Base-by-base conservation (phyloP, 2,113 vertebrate species). In the Prionailurus bengalensis region DNA sequence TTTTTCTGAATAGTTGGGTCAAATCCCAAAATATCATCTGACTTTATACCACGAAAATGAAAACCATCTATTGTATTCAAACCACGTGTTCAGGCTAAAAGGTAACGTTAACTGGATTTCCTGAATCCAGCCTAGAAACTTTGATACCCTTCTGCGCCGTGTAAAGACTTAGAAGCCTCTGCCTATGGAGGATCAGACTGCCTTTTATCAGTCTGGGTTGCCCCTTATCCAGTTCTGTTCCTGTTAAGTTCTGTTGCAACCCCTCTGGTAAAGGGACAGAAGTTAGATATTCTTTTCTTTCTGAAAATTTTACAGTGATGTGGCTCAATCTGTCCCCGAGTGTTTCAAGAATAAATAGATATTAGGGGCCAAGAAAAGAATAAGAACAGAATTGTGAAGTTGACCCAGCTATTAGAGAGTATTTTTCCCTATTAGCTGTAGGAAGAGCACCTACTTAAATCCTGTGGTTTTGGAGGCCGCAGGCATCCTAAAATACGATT, bases 401-500 rank as follows among this genome's bases (percentile, higher is more conserved):
- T 98, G 96, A 97, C 98, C 97, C 95, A 97, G 95, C 98, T 98
- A 55, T 97, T 93, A 98, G 93, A 97, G 97, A 96, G 78, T 97
- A 97, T 98, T 98, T 98, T 98, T 98, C 95, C 79, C 96, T 96
- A 53, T 83, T 83, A 96, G 93, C 96, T 96, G 45, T 45, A 97
- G 96, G 70, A 97, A 97, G 97, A 96, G 82, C 92, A 97, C 96
- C 94, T 97, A 86, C 95, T 98, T 98, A 68, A 98, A 68, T 97
- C 74, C 76, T 97, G 81, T 84, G 94, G 92, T 98, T 89, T 97
- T 27, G 45, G 89, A 97, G 97, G 94, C 85, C 95, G 98, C 90
- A 96, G 98, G 98, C 94, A 96, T 95, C 92, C 98, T 97, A 97
- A 98, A 98, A 94, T 96, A 97, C 97, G 97, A 98, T 98, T 98